Percentiles rank a stretch among this genome's conserved stretches.
Evolutionary conservation across 2,113 vertebrate species (phyloP).

Genomic region (Tupaia chinensis): DNA sequence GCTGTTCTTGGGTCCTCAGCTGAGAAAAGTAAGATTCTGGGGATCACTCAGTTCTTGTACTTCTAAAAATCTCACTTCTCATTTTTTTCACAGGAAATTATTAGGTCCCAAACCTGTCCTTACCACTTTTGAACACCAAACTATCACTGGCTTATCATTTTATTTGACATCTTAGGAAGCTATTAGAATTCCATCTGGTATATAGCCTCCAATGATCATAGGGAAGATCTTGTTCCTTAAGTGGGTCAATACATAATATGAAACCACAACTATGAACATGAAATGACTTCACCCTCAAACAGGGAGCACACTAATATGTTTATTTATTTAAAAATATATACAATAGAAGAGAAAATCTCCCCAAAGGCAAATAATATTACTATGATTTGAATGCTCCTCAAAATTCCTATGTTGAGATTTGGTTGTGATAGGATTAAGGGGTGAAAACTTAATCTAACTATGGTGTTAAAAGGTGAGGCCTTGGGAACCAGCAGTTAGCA

Average conservation of each 20-base stretch:
- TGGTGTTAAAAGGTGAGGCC: too few species aligned
- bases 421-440: too few species aligned
- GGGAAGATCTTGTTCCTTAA: background rate
- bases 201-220: background rate
- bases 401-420: too few species aligned
- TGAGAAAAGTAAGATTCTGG: background rate
- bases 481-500: too few species aligned
- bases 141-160: background rate
- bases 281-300: background rate
- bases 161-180: background rate
- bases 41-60: background rate
- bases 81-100: background rate
- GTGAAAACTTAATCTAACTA: too few species aligned
- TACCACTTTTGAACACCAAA: background rate
- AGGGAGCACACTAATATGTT: background rate
- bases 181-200: background rate
- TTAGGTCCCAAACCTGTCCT: background rate
- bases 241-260: too few species aligned
- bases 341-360: background rate
- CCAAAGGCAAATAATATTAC: background rate
- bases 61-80: conserved; percentile 11
- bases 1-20: background rate
- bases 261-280: background rate
- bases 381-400: too few species aligned
- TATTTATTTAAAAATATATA: background rate